A percentile compares a stretch with the other conserved stretches of the same genome.
Evolutionary conservation across 2,797 vertebrate genomes (phyloP).

Genomic region (Buceros bicornis): DNA sequence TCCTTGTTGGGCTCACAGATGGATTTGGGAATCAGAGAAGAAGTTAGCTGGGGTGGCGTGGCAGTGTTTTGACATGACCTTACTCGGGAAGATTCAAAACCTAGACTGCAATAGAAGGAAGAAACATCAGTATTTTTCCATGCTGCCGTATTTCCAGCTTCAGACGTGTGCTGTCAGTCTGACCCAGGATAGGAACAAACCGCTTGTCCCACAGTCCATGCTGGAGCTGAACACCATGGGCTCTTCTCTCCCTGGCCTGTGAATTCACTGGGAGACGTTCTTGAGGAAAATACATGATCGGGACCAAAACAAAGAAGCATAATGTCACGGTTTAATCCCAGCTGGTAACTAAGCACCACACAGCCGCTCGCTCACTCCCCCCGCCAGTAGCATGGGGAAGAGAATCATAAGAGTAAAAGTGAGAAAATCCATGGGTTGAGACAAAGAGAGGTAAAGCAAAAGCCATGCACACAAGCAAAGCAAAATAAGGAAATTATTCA

Average conservation of each 20-base stretch:
- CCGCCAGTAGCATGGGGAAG: too few species aligned
- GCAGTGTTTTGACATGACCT: not conserved
- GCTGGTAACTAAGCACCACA: too few species aligned
- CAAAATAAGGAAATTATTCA: too few species aligned
- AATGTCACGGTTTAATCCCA: too few species aligned
- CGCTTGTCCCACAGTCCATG: fast-evolving
- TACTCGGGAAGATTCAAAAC: not conserved
- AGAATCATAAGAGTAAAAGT: too few species aligned
- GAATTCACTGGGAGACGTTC: not conserved
- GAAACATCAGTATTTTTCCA: not conserved
- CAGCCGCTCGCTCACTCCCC: too few species aligned
- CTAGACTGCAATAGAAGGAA: not conserved
- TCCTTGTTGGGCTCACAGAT: not conserved
- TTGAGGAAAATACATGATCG: not conserved
- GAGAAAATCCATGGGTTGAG: too few species aligned
- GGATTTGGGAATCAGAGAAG: not conserved
- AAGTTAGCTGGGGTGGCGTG: not conserved
- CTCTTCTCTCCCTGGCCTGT: not conserved
- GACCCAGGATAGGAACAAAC: not conserved
- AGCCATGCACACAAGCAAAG: too few species aligned
- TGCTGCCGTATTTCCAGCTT: fast-evolving
- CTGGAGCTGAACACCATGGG: not conserved
- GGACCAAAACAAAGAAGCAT: not conserved
- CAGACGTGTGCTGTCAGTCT: not conserved
- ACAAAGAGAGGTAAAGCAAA: too few species aligned